A percentile compares a stretch with the other conserved stretches of the same genome.
Conservation (phyloP, 2,797 vertebrate genomes). For the Myotis planiceps region DNA sequence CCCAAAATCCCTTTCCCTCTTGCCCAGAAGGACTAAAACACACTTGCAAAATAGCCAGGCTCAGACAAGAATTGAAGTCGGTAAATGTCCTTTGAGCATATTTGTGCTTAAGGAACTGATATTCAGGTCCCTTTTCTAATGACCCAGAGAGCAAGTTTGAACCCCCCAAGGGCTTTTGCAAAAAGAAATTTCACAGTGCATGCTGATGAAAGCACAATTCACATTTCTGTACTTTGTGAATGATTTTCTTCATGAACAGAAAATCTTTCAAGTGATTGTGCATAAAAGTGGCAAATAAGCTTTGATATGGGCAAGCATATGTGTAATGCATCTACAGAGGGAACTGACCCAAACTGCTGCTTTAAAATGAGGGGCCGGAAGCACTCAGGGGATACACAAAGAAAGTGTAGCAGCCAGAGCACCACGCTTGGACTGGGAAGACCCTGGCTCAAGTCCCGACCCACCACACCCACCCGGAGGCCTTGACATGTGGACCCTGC, state of each 20-base stretch:
- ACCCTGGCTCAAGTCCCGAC: not conserved
- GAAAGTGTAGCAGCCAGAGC: not conserved
- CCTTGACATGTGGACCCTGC: not conserved
- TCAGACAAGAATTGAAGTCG: not conserved
- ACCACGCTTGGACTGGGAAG: rapidly evolving
- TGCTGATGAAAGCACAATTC: conserved; percentile 54
- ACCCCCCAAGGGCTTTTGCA: not conserved
- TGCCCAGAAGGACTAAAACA: not conserved
- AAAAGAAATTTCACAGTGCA: conserved; percentile 44
- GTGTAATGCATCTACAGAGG: not conserved
- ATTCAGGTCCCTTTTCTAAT: not conserved
- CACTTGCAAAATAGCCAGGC: not conserved
- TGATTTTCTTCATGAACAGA: conserved; percentile 39
- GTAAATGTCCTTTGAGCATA: conserved; percentile 3
- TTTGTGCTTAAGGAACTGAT: conserved; percentile 1
- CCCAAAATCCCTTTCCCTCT: not conserved
- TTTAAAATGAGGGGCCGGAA: not conserved
- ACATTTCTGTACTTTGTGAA: conserved; percentile 39
- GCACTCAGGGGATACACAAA: not conserved
- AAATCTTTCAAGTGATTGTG: conserved; percentile 44
- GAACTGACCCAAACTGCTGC: not conserved
- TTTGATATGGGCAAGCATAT: not conserved
- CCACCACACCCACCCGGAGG: not conserved
- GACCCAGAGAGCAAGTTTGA: conserved; percentile 42
- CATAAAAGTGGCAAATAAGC: conserved; percentile 57